Evolutionary conservation across 2,113 vertebrate genomes (phyloP), one percentile per base, ranked within the genome.

Genomic region (Epinephelus cyanopodus): DNA sequence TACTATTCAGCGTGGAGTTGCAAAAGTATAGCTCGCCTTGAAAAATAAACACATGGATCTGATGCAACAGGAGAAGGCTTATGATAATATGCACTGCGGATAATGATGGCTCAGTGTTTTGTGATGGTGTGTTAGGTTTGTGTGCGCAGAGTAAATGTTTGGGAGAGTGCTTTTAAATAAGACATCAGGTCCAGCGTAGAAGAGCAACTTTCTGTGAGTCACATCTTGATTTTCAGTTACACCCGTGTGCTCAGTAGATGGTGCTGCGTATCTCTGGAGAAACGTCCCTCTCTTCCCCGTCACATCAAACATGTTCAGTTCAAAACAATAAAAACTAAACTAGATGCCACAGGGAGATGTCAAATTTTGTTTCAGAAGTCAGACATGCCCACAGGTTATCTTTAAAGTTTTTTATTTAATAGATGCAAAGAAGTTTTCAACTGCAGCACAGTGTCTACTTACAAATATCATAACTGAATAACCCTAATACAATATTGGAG

Each of bases 361-460:
- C 10, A 11, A 15, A 29, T 65, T 57, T 64, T 1, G 21, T 45
- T 66, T 53, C 3, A 79, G 21, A 47, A 65, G 60, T 72, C 12
- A 69, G 57, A 77, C 37, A 15, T 56, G 56, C 3, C 23, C 6
- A 58, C 37, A 14, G 6, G 56, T 70, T 76, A 53, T 70, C 2
- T 54, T 79, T 79, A 11, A 58, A 60, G 0, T 33, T 47, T 66
- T 87, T 87, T 69, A 90, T 90, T 92, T 62, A 85, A 80, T 8
- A 66, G 66, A 74, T 84, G 63, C 65, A 84, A 85, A 85, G 23
- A 29, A 57, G 53, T 54, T 33, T 3, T 68, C 12, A 42, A 52
- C 29, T 23, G 42, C 69, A 76, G 67, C 62, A 61, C 25, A 56
- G 37, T 66, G 50, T 67, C 18, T 37, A 42, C 63, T 25, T 48